Conservation (phyloP, 2,113 vertebrate species). For the Apteryx owenii region DNA sequence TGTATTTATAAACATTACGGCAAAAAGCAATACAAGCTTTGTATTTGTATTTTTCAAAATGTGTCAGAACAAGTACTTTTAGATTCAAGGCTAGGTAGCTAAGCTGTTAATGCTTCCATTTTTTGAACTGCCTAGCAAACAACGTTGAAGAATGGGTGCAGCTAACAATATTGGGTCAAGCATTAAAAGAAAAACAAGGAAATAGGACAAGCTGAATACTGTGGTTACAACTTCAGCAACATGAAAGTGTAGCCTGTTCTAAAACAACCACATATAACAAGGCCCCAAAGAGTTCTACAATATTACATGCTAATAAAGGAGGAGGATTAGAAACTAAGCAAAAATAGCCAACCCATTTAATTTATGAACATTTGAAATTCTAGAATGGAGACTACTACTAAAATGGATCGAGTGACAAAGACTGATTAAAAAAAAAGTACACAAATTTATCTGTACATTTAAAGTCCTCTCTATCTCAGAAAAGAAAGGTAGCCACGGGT, state of each 20-base stretch:
- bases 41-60: background rate
- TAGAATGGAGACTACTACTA: background rate
- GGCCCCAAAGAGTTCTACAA: background rate
- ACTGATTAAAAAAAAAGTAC: background rate
- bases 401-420: background rate
- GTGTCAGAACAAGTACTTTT: background rate
- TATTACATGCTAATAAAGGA: background rate
- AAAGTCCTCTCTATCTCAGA: background rate
- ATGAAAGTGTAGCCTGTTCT: background rate
- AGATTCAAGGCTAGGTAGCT: background rate
- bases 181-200: slow-evolving; percentile 3
- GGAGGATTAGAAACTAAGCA: background rate
- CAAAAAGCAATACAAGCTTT: background rate
- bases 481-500: background rate
- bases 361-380: background rate
- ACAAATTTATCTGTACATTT: background rate
- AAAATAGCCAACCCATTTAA: background rate
- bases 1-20: slow-evolving; percentile 9
- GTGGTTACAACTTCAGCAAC: background rate
- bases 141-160: background rate
- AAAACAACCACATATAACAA: background rate
- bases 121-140: slow-evolving; percentile 9
- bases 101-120: background rate
- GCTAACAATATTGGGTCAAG: background rate
- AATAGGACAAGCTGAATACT: background rate